Evolutionary conservation across 2,888 invertebrate genomes (phyloP), one percentile per base, ranked within the genome.

Genomic region (Pheosia gnoma): DNA sequence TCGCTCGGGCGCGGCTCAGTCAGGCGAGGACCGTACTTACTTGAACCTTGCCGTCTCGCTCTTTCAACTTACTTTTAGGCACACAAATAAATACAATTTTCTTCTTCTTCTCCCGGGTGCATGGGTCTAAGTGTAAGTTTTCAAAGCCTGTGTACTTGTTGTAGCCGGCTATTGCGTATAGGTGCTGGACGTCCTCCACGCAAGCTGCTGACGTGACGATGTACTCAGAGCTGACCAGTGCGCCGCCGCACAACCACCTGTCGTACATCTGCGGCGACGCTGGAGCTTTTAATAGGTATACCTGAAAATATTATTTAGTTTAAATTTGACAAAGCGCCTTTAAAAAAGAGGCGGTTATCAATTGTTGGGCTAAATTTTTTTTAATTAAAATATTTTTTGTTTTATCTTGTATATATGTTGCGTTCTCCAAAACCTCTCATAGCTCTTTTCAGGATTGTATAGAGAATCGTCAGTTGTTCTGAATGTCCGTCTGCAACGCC

Each of bases 171-270:
- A 85, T 69, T 1, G 72, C 81, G 58, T 84, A 85, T 59, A 82
- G 36, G 52, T 67, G 67, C 11, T 77, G 62, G 0, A 82, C 79
- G 25, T 84, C 83, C 52, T 76, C 70, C 0, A 84, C 71, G 39
- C 84, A 84, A 0, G 84, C 83, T 0, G 84, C 84, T 5, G 84
- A 79, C 0, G 84, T 84, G 4, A 84, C 8, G 0, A 84, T 69
- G 38, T 65, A 76, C 3, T 61, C 37, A 0, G 55, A 45, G 3
- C 56, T 68, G 5, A 82, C 78, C 3, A 84, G 67, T 0, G 82
- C 76, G 0, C 83, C 84, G 0, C 84, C 84, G 39, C 84, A 84
- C 0, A 79, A 36, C 84, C 84, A 84, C 2, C 61, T 66, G n/a
- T 74, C 72, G 61, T 83, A 81, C 3, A 4, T n/a, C n/a, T 37